Conservation (phyloP, 92 coral and sea anemone species). For the Nematostella vectensis region DNA sequence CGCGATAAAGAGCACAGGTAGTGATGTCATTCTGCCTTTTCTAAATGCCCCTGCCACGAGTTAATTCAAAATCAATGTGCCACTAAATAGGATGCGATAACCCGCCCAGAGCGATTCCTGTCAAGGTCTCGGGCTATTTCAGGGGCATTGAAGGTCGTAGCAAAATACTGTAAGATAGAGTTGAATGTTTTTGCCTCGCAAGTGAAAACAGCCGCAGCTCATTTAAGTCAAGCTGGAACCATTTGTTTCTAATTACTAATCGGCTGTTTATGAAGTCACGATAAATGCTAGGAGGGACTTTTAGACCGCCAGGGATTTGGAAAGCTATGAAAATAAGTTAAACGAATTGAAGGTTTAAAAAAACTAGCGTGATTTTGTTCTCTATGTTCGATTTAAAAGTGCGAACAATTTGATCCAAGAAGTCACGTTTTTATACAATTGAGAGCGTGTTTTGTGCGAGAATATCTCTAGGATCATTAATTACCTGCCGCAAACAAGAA, state of each 20-base stretch:
- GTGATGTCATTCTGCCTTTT: background rate
- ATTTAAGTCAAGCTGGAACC: conserved; percentile 10
- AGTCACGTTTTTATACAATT: background rate
- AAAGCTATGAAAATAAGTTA: too few species aligned
- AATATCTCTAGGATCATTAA: too few species aligned
- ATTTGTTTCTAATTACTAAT: conserved; percentile 56
- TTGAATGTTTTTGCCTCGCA: too few species aligned
- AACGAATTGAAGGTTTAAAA: background rate
- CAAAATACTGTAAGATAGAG: too few species aligned
- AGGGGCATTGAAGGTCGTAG: background rate
- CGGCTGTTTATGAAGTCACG: conserved; percentile 42
- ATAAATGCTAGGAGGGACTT: too few species aligned
- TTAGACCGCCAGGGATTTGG: too few species aligned
- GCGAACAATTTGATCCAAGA: background rate
- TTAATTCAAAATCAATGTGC: conserved; percentile 12
- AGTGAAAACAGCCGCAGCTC: too few species aligned
- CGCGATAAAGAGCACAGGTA: conserved; percentile 13
- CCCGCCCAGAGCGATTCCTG: conserved; percentile 1
- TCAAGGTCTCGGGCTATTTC: background rate
- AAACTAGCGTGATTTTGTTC: background rate
- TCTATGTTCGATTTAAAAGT: background rate
- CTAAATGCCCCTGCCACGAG: too few species aligned
- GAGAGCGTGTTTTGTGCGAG: too few species aligned
- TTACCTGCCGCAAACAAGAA: too few species aligned
- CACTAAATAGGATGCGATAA: conserved; percentile 27